A percentile compares a stretch with the other conserved stretches of the same genome.
phyloP scores from a whole-genome alignment of 1,140 invertebrate genomes.

The Zaprionus tsacasi region DNA sequence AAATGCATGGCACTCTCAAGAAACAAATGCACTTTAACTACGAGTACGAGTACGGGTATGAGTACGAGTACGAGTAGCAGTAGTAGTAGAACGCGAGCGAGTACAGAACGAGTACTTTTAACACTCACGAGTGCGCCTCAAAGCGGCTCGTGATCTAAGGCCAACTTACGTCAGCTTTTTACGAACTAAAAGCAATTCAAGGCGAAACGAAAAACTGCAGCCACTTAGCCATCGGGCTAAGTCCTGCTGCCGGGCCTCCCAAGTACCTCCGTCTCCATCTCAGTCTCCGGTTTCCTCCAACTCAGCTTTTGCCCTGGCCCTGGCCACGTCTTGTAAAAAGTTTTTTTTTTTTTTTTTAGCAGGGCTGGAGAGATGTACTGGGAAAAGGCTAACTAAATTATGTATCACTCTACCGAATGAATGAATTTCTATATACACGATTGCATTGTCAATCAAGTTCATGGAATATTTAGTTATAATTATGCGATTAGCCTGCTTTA shows the following conservation, averaged over 20 bases:
- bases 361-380: not conserved
- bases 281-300: not conserved
- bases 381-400: not conserved
- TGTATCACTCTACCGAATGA: conserved; percentile 20
- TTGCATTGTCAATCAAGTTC: conserved; percentile 1
- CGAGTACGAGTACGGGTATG: conserved; percentile 26
- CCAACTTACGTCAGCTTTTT: conserved; percentile 43
- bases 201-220: conserved; percentile 33
- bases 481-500: not conserved
- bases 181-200: conserved; percentile 44
- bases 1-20: conserved; percentile 40
- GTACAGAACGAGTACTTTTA: conserved; percentile 56
- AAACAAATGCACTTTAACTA: conserved; percentile 70
- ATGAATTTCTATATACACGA: not conserved
- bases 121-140: conserved; percentile 48
- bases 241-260: not conserved
- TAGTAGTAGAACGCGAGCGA: not conserved
- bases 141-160: conserved; percentile 49
- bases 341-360: conserved; percentile 10
- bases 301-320: not conserved
- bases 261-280: no score
- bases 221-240: conserved; percentile 38
- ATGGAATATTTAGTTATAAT: conserved; percentile 4
- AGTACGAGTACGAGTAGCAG: not conserved
- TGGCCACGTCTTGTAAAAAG: conserved; percentile 21